Evolutionary conservation across 2,888 invertebrate genomes (phyloP), one percentile per base, ranked within the genome.

Genomic region (Philereme vetulata): DNA sequence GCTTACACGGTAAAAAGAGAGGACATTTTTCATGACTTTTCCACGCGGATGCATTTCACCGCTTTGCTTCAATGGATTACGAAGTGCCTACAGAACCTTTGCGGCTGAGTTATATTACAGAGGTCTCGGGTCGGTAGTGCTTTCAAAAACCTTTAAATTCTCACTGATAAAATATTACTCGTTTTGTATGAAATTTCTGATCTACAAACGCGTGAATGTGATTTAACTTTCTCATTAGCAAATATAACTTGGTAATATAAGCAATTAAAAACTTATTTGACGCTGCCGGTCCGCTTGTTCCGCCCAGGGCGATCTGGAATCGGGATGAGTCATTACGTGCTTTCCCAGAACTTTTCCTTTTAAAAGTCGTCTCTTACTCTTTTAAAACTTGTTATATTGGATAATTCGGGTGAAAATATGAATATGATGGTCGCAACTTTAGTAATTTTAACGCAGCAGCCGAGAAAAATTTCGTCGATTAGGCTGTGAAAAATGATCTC

Each of bases 241-340:
- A 90, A 89, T 90, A 90, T 86, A 90, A 90, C 88, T 90, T 89
- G 88, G 88, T 90, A 92, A 91, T 91, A 90, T 89, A 91, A 91
- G 90, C 90, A 92, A 92, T 91, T 91, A 92, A 89, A 91, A 92
- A 90, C 88, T 92, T 92, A 90, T 90, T 92, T 90, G 90, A 90
- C 86, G 90, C 88, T 88, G 84, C 88, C 86, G 88, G 90, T 87
- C 88, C 85, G 90, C 86, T 82, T 80, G 88, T 79, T 85, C 83
- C 84, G 89, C 90, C 90, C 82, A 84, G 81, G 88, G 91, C 84
- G 90, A 88, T 78, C 77, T 81, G 81, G 83, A 88, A 84, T 88
- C 89, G 86, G 88, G 90, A 91, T 90, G 90, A 90, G 84, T 90
- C 90, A 92, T 91, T 90, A 90, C 90, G 87, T 88, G 88, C 89